Evolutionary conservation across 2,113 vertebrate species (phyloP), one percentile per base, ranked within the genome.

Genomic region (Morone chrysops): DNA sequence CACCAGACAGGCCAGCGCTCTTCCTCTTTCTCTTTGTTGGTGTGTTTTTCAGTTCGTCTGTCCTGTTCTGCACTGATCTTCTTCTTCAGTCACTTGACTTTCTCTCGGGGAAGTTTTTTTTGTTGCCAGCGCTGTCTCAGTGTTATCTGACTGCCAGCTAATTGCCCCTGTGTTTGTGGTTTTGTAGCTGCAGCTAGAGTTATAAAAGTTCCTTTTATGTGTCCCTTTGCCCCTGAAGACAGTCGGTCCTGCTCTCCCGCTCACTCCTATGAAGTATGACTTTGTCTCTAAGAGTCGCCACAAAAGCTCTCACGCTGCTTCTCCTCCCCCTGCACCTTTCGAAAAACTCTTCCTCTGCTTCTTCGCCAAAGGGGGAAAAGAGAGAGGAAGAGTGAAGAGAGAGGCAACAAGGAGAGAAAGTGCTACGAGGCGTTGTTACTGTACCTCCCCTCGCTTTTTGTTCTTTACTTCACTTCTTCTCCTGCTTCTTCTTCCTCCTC

Each of bases 161-260:
- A 83, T 73, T 72, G 67, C 77, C 74, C 43, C 54, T 36, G 72
- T 85, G 73, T 90, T 86, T 73, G 88, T 80, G 66, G 75, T 81
- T 71, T 70, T 62, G 78, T 22, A 70, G 81, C 61, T 5, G 17
- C 7, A 56, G 68, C 51, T 57, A 22, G 57, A 78, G 79, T 82
- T 84, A 70, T 74, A 77, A 68, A 31, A 81, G 81, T 87, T 70
- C 70, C 54, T 77, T 88, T 71, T 50, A 73, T 79, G 70, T 77
- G 72, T 80, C 76, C 70, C 77, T 78, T 75, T 69, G 78, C 54
- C 80, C 70, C 71, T 53, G 53, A 91, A 85, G 70, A 77, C 63
- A 83, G 78, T 67, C 41, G 31, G 5, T 75, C 76, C 78, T 78
- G 61, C 61, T 83, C 68, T 83, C 72, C 84, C 5, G 73, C 73